Base-by-base conservation (phyloP, 37 sponge, comb jelly and placozoan species). In the Haliclona indistincta region DNA sequence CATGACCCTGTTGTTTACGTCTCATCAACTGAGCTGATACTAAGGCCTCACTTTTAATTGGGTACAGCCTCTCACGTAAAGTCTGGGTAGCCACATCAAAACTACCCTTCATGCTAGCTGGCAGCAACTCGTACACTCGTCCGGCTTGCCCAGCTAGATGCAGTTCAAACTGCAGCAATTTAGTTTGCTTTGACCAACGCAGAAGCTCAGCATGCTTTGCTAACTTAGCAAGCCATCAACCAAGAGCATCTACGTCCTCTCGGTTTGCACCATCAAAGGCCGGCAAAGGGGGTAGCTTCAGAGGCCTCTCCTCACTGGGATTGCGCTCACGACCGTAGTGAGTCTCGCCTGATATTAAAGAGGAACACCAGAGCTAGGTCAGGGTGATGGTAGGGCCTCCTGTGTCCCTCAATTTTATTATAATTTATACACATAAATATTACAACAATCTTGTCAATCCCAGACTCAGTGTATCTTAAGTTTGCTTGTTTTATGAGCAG, bases 161-260 rank as follows among this genome's bases (percentile, higher is more conserved):
- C 25, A 69, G 28, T 25, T 69, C 52, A 25, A 69, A 69, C 25
- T 69, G 70, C 52, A 69, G 10, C 11, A 69, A 38, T 11, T 43
- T 45, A 13, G 42, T 52, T 4, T 38, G 47, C 22, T 45, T 52
- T 7, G 70, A 47, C 70, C 70, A 69, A 47, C 53, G 8, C 53
- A 47, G 52, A 29, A 69, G 70, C 52, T 69, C 52, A 47, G 70
- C 70, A 44, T 69, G 70, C 29, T 45, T 43, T 28, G 42, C 52
- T 10, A 69, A 25, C 32, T 43, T 69, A 6, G 49, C 53, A 8
- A 69, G 30, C 70, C 70, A 69, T 23, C 70, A 11, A 23, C 23
- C 5, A 11, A 69, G 29, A 10, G 52, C 15, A 44, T 69, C 70
- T 47, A 43, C 70, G 28, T 69, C 70, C 5, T 69, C 70, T 8